Evolutionary conservation across 2,888 invertebrate genomes (phyloP).

Genomic region (Amphipoea lucens): DNA sequence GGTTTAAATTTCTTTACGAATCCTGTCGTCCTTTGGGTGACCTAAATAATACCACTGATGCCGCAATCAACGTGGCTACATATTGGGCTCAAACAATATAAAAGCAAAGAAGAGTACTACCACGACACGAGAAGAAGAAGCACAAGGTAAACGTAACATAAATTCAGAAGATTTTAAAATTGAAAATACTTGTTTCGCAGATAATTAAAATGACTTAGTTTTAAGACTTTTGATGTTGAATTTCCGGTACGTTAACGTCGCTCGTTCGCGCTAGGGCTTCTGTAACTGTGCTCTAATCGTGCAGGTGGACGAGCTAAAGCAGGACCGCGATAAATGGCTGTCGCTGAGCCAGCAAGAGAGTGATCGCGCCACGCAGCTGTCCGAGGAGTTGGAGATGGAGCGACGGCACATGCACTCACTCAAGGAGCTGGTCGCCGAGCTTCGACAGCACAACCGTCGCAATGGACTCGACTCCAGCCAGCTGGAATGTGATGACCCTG

Average conservation of each 20-base stretch:
- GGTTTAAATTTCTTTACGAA: too few relatives aligned
- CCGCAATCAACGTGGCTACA: too few relatives aligned
- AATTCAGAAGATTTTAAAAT: too few relatives aligned
- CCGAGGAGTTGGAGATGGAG: constrained; percentile 80
- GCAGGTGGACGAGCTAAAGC: constrained; percentile 86
- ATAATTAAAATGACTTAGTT: too few relatives aligned
- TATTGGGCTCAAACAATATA: too few relatives aligned
- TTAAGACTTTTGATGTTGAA: too few relatives aligned
- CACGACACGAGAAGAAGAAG: too few relatives aligned
- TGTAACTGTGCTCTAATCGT: constrained; percentile 13
- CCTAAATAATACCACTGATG: too few relatives aligned
- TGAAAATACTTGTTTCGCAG: too few relatives aligned
- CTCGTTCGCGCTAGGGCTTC: background rate
- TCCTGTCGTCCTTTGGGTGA: too few relatives aligned
- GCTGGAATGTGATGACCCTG: constrained; percentile 85
- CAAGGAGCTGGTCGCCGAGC: constrained; percentile 79
- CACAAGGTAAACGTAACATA: too few relatives aligned
- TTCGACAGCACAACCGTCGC: constrained; percentile 80
- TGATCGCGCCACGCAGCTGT: constrained; percentile 71
- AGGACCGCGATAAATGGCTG: constrained; percentile 83
- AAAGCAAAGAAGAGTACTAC: too few relatives aligned
- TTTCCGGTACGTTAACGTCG: background rate
- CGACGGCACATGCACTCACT: constrained; percentile 74
- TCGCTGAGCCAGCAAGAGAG: constrained; percentile 78
- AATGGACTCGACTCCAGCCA: constrained; percentile 81